These are phyloP conservation scores for Arizona elegans DNA, from an alignment of 2,113 vertebrate genomes.

Conservation along the genomic window DNA sequence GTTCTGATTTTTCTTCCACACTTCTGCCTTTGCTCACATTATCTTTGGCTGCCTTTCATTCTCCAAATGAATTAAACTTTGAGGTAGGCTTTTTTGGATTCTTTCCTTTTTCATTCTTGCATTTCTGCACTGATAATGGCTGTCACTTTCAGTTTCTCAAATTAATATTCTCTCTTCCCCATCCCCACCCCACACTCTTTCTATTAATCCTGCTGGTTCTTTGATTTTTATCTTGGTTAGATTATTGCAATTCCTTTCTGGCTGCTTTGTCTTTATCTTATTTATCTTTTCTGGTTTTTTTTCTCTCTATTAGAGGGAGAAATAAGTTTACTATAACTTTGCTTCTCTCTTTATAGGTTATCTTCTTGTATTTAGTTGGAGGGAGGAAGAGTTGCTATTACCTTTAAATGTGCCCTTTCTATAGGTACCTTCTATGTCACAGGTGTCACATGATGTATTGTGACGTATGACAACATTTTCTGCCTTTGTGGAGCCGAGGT, in stretches of 20 bases:
- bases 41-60: neutral
- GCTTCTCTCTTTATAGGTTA: neutral
- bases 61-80: neutral
- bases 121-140: slow-evolving; percentile 1
- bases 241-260: slow-evolving; percentile 10
- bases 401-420: neutral
- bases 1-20: neutral
- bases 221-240: slow-evolving; percentile 13
- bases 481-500: no score
- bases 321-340: neutral
- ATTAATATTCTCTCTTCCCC: neutral
- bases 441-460: no score
- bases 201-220: neutral
- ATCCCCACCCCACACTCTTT: neutral
- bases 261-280: neutral
- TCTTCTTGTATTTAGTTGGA: neutral
- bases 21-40: neutral
- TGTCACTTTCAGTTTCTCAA: neutral
- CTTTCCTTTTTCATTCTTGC: neutral
- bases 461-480: no score
- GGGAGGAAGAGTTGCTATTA: neutral
- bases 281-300: neutral
- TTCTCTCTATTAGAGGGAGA: neutral
- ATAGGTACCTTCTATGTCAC: neutral
- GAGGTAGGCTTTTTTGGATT: neutral